A percentile compares a stretch with the other conserved stretches of the same genome.
phyloP scores from a whole-genome alignment of 2,113 vertebrate genomes.

The Hirundichthys speculiger region DNA sequence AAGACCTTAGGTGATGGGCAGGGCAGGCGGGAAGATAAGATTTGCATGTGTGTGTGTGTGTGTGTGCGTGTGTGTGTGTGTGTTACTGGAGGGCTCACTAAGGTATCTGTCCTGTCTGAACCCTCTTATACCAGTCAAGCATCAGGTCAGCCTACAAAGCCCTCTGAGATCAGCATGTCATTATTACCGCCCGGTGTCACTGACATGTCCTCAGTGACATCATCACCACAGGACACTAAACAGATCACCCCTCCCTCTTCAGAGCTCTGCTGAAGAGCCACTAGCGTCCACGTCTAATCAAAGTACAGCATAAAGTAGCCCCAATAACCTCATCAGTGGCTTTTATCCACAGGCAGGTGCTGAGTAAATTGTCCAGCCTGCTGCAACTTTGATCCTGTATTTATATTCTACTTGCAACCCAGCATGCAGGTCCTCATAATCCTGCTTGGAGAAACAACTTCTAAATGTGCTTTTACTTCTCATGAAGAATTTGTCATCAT shows the following conservation, averaged over 20 bases:
- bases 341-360: conserved; percentile 45
- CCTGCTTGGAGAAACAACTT: conserved; percentile 13
- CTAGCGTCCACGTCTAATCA: conserved; percentile 48
- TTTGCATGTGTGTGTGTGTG: conserved; percentile 44
- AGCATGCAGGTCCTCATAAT: conserved; percentile 6
- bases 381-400: conserved; percentile 55
- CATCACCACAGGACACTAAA: conserved; percentile 55
- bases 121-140: conserved; percentile 75
- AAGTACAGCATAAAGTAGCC: conserved; percentile 36
- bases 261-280: conserved; percentile 37
- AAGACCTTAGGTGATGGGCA: conserved; percentile 61
- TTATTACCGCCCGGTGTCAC: conserved; percentile 57
- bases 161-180: conserved; percentile 70
- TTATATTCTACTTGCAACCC: conserved; percentile 40
- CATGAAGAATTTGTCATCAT: conserved; percentile 19
- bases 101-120: conserved; percentile 66
- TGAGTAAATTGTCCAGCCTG: conserved; percentile 9
- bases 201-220: conserved; percentile 72
- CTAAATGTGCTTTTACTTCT: conserved; percentile 25
- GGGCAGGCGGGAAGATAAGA: conserved; percentile 69
- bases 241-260: conserved; percentile 35
- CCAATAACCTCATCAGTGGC: conserved; percentile 47
- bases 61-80: conserved; percentile 40
- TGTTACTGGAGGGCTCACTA: conserved; percentile 14
- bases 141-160: conserved; percentile 64